Evolutionary conservation across 2,113 vertebrate genomes (phyloP), one percentile per base, ranked within the genome.

Genomic region (Colius striatus): DNA sequence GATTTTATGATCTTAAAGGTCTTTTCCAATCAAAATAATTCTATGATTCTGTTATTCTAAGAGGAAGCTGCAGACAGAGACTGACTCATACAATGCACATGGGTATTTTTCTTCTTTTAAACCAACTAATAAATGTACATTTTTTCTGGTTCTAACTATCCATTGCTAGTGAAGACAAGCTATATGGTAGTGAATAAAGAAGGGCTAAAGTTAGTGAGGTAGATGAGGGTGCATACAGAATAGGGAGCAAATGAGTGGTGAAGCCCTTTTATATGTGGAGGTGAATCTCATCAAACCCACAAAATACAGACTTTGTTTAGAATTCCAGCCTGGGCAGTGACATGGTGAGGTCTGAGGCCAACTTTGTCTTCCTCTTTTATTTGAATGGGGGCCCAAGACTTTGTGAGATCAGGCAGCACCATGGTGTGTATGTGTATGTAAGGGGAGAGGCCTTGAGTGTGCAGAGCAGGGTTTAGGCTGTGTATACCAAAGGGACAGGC

Each of bases 311-410:
- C 7, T 83, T 21, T 58, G 19, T 76, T 84, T 77, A 71, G 9
- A 47, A 19, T 82, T 87, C 48, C 15, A 38, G 34, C 16, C 43
- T 23, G 68, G 47, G n/a, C 23, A 47, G 43, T 45, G 43, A 13
- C 65, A 61, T 0, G 0, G 34, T 57, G 30, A 57, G 16, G 15
- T 41, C 38, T 55, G 62, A 84, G 62, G 34, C 32, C 1, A 2
- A n/a, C 38, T 75, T 88, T 30, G 54, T 27, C 27, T 50, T 73
- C 30, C 34, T 58, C 7, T 62, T 74, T 66, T n/a, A 50, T 80
- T 88, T 41, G 8, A 71, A 53, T 18, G 43, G 4, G 5, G 21
- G 22, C 8, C 58, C 17, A 15, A 36, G 41, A 21, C 3, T 60
- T 3, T n/a, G 32, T 80, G 67, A 54, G 45, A 55, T 68, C 10